phyloP scores from a whole-genome alignment of 2,888 invertebrate species.

The Cantharis lateralis region DNA sequence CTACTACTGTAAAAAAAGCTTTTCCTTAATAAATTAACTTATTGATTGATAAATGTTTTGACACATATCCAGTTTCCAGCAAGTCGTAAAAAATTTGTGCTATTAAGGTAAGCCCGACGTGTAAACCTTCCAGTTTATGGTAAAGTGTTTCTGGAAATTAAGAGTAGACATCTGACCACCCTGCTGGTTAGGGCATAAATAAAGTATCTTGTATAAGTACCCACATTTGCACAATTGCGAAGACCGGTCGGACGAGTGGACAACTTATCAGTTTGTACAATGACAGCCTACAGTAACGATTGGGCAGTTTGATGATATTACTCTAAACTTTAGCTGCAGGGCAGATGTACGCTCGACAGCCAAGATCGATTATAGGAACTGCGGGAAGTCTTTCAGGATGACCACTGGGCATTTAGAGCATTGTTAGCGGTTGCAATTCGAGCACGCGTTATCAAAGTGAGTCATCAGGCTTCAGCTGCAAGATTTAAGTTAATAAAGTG shows the following conservation, averaged over 20 bases:
- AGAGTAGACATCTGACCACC: conserved; percentile 35
- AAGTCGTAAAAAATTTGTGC: neutral
- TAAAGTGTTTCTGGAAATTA: neutral
- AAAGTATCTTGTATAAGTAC: conserved; percentile 37
- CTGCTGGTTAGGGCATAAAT: conserved; percentile 37
- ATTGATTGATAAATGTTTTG: neutral
- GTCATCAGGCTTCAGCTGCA: conserved; percentile 52
- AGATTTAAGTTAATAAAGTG: conserved; percentile 40
- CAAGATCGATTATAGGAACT: conserved; percentile 52
- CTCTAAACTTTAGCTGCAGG: conserved; percentile 15
- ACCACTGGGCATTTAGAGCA: conserved; percentile 52
- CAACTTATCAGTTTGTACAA: conserved; percentile 39
- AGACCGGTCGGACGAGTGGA: conserved; percentile 39
- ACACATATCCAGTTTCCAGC: neutral
- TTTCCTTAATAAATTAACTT: neutral
- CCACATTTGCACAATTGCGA: conserved; percentile 37
- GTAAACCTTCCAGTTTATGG: neutral
- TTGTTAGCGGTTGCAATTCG: conserved; percentile 45
- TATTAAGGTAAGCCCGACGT: neutral
- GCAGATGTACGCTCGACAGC: conserved; percentile 40
- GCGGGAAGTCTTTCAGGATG: conserved; percentile 53
- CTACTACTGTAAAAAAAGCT: neutral
- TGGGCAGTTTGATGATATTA: conserved; percentile 20
- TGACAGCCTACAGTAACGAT: conserved; percentile 32
- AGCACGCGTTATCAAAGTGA: conserved; percentile 50